Evolutionary conservation across 2,797 vertebrate genomes (phyloP).

Genomic region (Sebastes reedi): DNA sequence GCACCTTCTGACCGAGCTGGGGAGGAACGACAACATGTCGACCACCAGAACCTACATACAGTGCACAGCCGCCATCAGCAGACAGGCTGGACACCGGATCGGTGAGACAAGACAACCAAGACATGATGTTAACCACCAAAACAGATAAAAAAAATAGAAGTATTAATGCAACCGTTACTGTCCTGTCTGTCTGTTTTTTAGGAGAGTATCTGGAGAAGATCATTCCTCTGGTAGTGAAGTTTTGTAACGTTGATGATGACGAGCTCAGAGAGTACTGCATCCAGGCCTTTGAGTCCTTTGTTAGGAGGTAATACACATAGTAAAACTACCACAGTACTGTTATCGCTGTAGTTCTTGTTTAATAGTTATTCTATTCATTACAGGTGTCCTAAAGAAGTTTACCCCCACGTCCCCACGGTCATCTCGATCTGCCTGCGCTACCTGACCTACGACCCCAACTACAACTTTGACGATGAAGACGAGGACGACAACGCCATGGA

Average conservation of each 20-base stretch:
- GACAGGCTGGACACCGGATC: slow-evolving; percentile 97
- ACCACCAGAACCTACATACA: slow-evolving; percentile 99
- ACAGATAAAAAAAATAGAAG: too few species aligned
- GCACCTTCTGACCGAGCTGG: slow-evolving; percentile 95
- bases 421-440: slow-evolving; percentile 99
- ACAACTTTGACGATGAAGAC: slow-evolving; percentile 99
- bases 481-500: slow-evolving; percentile 99
- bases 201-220: slow-evolving; percentile 97
- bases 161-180: too few species aligned
- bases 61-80: slow-evolving; percentile 98
- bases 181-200: slow-evolving; percentile 43
- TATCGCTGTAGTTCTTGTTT: rapidly evolving
- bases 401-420: slow-evolving; percentile 96
- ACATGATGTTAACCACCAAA: too few species aligned
- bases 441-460: slow-evolving; percentile 99
- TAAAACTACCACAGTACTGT: background rate
- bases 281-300: slow-evolving; percentile 99
- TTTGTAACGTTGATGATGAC: slow-evolving; percentile 98
- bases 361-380: rapidly evolving
- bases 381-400: slow-evolving; percentile 94
- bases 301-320: slow-evolving; percentile 86
- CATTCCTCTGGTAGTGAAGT: slow-evolving; percentile 97
- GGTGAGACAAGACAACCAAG: slow-evolving; percentile 81
- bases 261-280: slow-evolving; percentile 99
- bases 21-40: slow-evolving; percentile 98